Evolutionary conservation across 2,888 invertebrate species (phyloP).

Genomic region (Galerucella calmariensis): DNA sequence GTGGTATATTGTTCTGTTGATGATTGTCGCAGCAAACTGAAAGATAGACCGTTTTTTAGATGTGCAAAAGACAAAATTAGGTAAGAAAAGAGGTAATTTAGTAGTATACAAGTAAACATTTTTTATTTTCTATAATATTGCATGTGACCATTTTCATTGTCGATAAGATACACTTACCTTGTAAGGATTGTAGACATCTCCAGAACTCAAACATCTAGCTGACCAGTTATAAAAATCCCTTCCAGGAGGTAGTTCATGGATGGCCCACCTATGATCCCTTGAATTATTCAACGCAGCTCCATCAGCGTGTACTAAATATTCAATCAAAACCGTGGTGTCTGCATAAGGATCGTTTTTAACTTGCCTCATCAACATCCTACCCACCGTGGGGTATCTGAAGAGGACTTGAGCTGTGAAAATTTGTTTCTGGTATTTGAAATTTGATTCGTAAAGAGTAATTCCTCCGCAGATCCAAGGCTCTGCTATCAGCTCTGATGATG

Average conservation of each 20-base stretch:
- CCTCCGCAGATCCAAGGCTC: constrained; percentile 75
- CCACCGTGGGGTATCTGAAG: constrained; percentile 85
- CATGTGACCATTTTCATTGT: no score
- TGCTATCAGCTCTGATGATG: constrained; percentile 60
- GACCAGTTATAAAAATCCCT: constrained; percentile 94
- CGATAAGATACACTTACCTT: constrained; percentile 63
- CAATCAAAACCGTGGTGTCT: constrained; percentile 86
- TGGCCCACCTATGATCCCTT: constrained; percentile 82
- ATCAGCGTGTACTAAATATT: constrained; percentile 88
- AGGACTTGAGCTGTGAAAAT: constrained; percentile 84
- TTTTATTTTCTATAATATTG: no score
- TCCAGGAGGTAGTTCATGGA: constrained; percentile 83
- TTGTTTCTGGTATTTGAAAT: constrained; percentile 75
- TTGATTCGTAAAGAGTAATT: constrained; percentile 72
- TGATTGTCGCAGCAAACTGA: no score
- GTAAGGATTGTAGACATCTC: constrained; percentile 81
- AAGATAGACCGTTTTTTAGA: no score
- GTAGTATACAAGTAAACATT: no score
- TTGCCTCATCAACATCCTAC: constrained; percentile 84
- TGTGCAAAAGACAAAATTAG: no score
- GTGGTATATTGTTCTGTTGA: no score
- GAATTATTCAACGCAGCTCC: constrained; percentile 82
- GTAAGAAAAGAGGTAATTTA: no score
- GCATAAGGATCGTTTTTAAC: constrained; percentile 81
- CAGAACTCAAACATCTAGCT: constrained; percentile 83